Evolutionary conservation across 2,113 vertebrate genomes (phyloP).

Genomic region (Balaenoptera acutorostrata): DNA sequence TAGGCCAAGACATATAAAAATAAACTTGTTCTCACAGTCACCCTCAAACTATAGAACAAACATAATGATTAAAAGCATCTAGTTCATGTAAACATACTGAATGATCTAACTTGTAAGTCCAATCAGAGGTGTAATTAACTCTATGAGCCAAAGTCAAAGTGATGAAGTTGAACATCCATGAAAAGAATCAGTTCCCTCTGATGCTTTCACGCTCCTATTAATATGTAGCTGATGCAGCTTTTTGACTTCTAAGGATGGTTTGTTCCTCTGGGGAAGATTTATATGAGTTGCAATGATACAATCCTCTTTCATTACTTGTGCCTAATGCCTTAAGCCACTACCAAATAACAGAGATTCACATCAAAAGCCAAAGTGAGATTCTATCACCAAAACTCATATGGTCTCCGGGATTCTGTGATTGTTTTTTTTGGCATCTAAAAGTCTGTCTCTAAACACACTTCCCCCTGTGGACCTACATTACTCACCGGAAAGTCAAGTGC

Average conservation of each 20-base stretch:
- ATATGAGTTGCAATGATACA: background rate
- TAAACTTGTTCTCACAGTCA: background rate
- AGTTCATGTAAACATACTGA: background rate
- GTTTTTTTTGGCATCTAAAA: background rate
- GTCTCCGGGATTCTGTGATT: background rate
- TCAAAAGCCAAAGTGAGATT: constrained; percentile 40
- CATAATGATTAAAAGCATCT: background rate
- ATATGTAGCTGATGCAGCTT: background rate
- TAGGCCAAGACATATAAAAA: background rate
- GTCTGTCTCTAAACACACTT: background rate
- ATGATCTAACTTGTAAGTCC: background rate
- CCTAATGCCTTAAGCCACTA: background rate
- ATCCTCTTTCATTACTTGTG: background rate
- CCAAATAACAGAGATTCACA: background rate
- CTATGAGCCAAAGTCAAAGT: background rate
- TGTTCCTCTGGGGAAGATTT: background rate
- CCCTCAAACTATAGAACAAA: background rate
- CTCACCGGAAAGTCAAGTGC: background rate
- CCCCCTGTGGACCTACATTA: background rate
- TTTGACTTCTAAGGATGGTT: background rate
- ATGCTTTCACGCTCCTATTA: background rate
- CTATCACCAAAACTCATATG: background rate
- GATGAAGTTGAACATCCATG: accelerated
- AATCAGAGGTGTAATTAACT: background rate
- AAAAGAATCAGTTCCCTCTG: accelerated